These are phyloP conservation scores for Emys orbicularis DNA, from an alignment of 2,797 vertebrate genomes.

Conservation along the genomic window DNA sequence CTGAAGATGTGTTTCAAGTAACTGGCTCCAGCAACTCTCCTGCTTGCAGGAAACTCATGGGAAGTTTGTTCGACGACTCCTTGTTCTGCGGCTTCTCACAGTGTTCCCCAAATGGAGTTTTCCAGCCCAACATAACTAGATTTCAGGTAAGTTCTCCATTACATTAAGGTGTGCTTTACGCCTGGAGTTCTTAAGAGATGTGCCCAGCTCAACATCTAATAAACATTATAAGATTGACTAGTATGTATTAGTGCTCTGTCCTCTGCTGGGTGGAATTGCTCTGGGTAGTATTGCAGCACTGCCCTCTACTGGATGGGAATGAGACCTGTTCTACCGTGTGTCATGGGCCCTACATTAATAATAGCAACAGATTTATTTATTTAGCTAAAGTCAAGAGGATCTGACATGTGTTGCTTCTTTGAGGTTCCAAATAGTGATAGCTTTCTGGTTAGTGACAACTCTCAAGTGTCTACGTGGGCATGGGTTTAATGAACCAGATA, in stretches of 20 bases:
- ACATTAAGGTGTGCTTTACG: neutral
- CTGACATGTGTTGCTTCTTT: neutral
- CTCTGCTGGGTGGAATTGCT: neutral
- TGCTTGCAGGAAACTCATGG: neutral
- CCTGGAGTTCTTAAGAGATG: neutral
- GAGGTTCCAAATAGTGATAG: neutral
- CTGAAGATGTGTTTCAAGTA: conserved; percentile 48
- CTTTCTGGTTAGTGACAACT: neutral
- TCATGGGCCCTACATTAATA: neutral
- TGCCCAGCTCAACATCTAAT: neutral
- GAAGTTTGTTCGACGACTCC: conserved; percentile 51
- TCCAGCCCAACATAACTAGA: neutral
- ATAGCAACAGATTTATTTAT: neutral
- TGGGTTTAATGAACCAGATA: neutral
- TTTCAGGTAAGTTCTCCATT: conserved; percentile 54
- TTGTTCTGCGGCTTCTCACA: conserved; percentile 48
- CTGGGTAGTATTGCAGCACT: neutral
- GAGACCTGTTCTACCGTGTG: neutral
- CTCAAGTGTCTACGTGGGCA: neutral
- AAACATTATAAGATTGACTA: neutral
- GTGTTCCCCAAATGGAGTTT: neutral
- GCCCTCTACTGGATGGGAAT: neutral
- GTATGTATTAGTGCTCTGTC: neutral
- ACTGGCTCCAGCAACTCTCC: conserved; percentile 28
- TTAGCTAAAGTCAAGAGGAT: neutral